Evolutionary conservation across 2,888 invertebrate species (phyloP).

Genomic region (Allophyes oxyacanthae): DNA sequence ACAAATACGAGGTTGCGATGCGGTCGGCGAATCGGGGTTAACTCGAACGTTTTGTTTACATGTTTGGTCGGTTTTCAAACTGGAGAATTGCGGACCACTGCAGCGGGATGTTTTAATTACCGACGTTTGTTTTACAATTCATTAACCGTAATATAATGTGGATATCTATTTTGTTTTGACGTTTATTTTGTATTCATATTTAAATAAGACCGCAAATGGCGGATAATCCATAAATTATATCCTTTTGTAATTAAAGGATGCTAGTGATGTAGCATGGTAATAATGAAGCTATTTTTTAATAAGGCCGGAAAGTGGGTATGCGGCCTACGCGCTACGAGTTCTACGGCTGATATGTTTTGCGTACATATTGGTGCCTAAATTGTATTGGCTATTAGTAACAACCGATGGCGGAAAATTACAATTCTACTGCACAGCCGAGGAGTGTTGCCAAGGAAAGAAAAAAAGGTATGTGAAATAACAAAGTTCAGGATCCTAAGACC

Average conservation of each 20-base stretch:
- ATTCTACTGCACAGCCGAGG: constrained; percentile 61
- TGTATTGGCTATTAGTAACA: constrained; percentile 20
- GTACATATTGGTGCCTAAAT: constrained; percentile 13
- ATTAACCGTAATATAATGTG: constrained; percentile 51
- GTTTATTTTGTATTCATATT: constrained; percentile 40
- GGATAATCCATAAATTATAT: background rate
- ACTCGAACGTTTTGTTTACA: constrained; percentile 78
- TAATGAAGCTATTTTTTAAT: too few relatives aligned
- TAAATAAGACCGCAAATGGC: constrained; percentile 16
- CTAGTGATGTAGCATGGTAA: too few relatives aligned
- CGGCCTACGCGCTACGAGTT: too few relatives aligned
- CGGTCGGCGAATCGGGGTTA: constrained; percentile 74
- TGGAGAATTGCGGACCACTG: constrained; percentile 60
- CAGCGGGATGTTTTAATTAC: constrained; percentile 70
- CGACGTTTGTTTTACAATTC: constrained; percentile 66
- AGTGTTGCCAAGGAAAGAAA: constrained; percentile 62
- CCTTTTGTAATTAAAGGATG: too few relatives aligned
- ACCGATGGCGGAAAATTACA: constrained; percentile 51
- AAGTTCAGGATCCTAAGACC: constrained; percentile 77
- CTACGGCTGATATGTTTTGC: background rate
- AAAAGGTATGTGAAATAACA: constrained; percentile 76
- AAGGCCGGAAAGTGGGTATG: too few relatives aligned
- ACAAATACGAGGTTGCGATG: constrained; percentile 64
- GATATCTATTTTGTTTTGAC: constrained; percentile 39
- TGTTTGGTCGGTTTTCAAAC: constrained; percentile 68